phyloP scores from a whole-genome alignment of 2,888 invertebrate species.

The Coecobrya sp. region DNA sequence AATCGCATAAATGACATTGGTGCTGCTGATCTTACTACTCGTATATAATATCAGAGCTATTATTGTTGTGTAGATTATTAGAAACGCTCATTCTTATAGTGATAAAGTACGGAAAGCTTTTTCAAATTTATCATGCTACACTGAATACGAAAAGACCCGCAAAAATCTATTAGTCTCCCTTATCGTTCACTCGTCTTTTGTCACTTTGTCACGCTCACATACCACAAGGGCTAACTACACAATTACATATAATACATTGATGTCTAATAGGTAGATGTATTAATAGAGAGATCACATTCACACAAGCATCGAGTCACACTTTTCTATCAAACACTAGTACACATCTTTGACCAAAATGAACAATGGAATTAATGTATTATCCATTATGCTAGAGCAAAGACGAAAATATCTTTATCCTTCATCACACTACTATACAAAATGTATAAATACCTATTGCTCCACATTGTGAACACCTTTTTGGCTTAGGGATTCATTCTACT shows the following conservation, averaged over 20 bases:
- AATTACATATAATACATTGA: neutral
- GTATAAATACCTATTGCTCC: neutral
- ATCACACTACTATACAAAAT: neutral
- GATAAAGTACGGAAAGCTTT: constrained; percentile 43
- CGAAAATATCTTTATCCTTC: constrained; percentile 59
- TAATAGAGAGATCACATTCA: constrained; percentile 1
- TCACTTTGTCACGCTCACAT: constrained; percentile 64
- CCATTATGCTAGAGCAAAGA: constrained; percentile 52
- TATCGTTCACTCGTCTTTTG: constrained; percentile 50
- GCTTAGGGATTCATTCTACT: neutral
- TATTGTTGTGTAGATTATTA: constrained; percentile 1
- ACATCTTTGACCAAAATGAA: constrained; percentile 59
- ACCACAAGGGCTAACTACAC: constrained; percentile 67
- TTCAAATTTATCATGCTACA: constrained; percentile 80
- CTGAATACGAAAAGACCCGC: constrained; percentile 83
- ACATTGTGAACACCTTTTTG: neutral
- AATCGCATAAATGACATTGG: constrained; percentile 38
- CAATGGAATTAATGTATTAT: constrained; percentile 80
- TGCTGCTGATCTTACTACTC: neutral
- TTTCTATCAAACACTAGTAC: constrained; percentile 57
- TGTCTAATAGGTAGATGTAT: neutral
- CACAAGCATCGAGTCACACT: constrained; percentile 67
- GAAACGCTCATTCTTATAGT: neutral
- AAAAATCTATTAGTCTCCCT: constrained; percentile 83
- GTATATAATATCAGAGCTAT: neutral